Evolutionary conservation across 1,140 invertebrate species (phyloP).

Genomic region (Odontomachus brunneus): DNA sequence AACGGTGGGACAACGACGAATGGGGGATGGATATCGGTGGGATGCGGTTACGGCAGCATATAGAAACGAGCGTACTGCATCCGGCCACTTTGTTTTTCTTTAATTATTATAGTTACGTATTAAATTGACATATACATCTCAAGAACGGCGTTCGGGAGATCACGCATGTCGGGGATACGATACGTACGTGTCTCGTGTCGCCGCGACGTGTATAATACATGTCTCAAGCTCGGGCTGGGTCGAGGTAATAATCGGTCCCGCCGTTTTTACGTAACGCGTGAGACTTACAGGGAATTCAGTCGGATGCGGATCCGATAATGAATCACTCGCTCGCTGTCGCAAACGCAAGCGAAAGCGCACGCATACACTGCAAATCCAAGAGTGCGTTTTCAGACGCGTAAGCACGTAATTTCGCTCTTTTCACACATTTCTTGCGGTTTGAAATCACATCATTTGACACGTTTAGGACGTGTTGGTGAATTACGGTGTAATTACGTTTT

Average conservation of each 20-base stretch:
- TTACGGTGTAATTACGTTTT: no score
- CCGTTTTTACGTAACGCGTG: constrained; percentile 5
- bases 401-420: no score
- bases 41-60: background rate
- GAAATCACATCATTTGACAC: no score
- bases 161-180: constrained; percentile 40
- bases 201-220: constrained; percentile 35
- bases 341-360: no score
- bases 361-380: no score
- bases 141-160: constrained; percentile 67
- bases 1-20: background rate
- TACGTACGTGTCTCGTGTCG: constrained; percentile 1
- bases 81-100: constrained; percentile 75
- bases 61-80: constrained; percentile 45
- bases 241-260: background rate
- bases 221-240: background rate
- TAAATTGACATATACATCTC: constrained; percentile 78
- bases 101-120: constrained; percentile 74
- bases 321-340: no score
- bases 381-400: no score
- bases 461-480: no score
- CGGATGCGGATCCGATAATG: background rate
- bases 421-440: no score
- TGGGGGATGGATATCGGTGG: background rate
- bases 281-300: background rate